phyloP scores from a whole-genome alignment of 2,888 invertebrate genomes.

The Ichneumoninae sp. region DNA sequence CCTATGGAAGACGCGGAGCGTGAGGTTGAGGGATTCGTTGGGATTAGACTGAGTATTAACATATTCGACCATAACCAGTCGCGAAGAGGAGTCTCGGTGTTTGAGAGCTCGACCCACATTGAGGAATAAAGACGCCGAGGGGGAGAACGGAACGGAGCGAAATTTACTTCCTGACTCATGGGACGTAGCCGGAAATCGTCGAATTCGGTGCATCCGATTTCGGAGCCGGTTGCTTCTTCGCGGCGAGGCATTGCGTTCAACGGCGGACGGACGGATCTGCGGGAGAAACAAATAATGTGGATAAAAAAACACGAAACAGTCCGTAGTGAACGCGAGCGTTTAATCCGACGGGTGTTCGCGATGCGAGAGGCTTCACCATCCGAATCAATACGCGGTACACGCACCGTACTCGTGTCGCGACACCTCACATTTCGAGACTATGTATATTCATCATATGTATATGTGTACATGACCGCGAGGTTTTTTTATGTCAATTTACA shows the following conservation, averaged over 20 bases:
- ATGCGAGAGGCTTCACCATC: constrained; percentile 79
- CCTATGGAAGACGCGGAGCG: constrained; percentile 22
- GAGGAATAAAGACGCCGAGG: constrained; percentile 15
- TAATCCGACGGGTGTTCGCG: constrained; percentile 74
- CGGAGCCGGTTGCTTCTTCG: neutral
- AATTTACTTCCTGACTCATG: constrained; percentile 28
- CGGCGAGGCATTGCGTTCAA: neutral
- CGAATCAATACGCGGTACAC: constrained; percentile 69
- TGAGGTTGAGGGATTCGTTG: constrained; percentile 57
- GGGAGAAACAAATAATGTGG: constrained; percentile 37
- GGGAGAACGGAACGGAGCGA: constrained; percentile 18
- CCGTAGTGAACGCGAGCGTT: constrained; percentile 74
- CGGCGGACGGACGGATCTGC: constrained; percentile 1
- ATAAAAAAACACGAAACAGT: constrained; percentile 65
- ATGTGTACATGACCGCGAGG: neutral
- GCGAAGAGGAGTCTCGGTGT: constrained; percentile 1
- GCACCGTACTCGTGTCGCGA: constrained; percentile 48
- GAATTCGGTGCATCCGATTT: neutral
- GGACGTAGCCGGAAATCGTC: constrained; percentile 24
- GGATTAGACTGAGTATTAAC: constrained; percentile 57
- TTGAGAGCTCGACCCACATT: constrained; percentile 28
- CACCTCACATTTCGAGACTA: constrained; percentile 52
- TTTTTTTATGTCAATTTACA: neutral
- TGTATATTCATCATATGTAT: neutral
- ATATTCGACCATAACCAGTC: neutral